Evolutionary conservation across 2,113 vertebrate species (phyloP).

Genomic region (Semicossyphus pulcher): DNA sequence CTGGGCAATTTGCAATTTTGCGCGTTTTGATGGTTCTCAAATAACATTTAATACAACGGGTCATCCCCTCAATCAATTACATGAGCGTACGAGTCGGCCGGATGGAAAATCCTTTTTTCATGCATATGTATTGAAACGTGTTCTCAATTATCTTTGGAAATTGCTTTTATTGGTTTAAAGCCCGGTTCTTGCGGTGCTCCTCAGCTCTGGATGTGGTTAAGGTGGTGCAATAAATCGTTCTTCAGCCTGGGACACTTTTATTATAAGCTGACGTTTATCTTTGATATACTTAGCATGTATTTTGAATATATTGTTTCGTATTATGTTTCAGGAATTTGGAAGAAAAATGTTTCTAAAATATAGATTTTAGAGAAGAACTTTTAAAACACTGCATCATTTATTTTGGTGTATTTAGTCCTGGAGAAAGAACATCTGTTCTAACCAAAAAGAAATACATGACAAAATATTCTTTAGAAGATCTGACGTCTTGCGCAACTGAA

Average conservation of each 20-base stretch:
- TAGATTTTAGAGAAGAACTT: too few species aligned
- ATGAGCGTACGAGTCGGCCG: conserved; percentile 91
- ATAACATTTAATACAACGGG: conserved; percentile 99
- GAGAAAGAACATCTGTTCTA: too few species aligned
- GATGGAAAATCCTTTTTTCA: conserved; percentile 96
- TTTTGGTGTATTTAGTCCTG: too few species aligned
- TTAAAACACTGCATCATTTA: too few species aligned
- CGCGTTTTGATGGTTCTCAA: conserved; percentile 99
- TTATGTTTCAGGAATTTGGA: background rate
- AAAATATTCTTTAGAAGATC: too few species aligned
- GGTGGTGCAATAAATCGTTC: conserved; percentile 59
- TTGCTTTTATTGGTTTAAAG: conserved; percentile 98
- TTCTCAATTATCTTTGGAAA: conserved; percentile 99
- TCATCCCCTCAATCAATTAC: conserved; percentile 99
- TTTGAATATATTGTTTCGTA: background rate
- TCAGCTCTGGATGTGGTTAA: conserved; percentile 79
- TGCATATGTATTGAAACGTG: conserved; percentile 99
- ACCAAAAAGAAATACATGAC: too few species aligned
- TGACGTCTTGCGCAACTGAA: too few species aligned
- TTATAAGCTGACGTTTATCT: background rate
- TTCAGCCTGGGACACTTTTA: background rate
- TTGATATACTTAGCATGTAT: background rate
- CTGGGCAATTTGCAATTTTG: conserved; percentile 99
- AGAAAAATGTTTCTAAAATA: background rate
- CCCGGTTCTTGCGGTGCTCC: conserved; percentile 83